Percentiles rank a stretch among this genome's conserved stretches.
These are phyloP conservation scores for Ammodytes marinus DNA, from an alignment of 2,113 vertebrate species.

Conservation along the genomic window DNA sequence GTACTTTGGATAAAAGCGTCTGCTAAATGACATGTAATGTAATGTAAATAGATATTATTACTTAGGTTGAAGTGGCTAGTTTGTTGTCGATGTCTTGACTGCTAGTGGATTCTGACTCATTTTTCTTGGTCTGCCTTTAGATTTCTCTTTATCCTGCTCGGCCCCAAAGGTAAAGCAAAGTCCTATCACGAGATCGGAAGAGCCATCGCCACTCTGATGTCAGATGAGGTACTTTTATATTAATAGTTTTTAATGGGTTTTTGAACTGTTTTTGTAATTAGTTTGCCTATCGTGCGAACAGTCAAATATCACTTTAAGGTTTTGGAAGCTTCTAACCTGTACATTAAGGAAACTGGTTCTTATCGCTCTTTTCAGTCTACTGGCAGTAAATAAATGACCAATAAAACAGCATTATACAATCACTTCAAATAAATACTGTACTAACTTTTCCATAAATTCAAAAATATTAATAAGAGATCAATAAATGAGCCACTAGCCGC, in stretches of 20 bases:
- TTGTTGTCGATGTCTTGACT: not conserved
- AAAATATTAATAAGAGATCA: not conserved
- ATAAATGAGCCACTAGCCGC: not conserved
- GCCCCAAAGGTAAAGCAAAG: conserved; percentile 97
- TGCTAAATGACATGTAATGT: too few species aligned
- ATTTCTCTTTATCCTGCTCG: conserved; percentile 96
- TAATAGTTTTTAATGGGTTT: not conserved
- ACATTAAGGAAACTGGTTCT: not conserved
- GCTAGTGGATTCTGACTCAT: not conserved
- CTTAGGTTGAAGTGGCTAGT: too few species aligned
- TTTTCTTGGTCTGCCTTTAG: conserved; percentile 73
- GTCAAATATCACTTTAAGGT: not conserved
- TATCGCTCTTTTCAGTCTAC: not conserved
- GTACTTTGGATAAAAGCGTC: too few species aligned
- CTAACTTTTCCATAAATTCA: too few species aligned
- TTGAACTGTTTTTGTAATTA: not conserved
- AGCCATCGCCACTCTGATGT: conserved; percentile 98
- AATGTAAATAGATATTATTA: too few species aligned
- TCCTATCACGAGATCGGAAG: conserved; percentile 98
- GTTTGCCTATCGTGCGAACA: not conserved
- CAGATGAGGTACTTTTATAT: conserved; percentile 90
- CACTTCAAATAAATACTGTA: not conserved
- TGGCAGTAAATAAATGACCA: not conserved
- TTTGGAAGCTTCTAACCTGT: not conserved
- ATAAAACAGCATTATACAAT: not conserved